Conservation (phyloP, 2,888 invertebrate species). For the Cremastobaeus sp. region DNA sequence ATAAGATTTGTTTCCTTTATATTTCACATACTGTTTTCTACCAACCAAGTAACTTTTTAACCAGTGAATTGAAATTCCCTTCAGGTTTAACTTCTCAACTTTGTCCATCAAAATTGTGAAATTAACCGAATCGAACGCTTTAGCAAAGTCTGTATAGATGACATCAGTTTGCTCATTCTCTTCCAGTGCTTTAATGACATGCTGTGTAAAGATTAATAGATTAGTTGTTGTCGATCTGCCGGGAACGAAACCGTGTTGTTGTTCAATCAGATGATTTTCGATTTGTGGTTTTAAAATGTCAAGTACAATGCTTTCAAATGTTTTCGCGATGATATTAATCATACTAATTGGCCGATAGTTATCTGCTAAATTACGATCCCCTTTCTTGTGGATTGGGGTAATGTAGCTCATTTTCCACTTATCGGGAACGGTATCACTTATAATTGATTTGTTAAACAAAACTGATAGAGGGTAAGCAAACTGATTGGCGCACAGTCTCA, state of each 20-base stretch:
- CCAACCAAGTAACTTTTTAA: background rate
- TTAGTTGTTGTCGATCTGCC: conserved; percentile 10
- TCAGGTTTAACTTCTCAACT: background rate
- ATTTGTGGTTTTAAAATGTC: conserved; percentile 10
- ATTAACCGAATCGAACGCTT: conserved; percentile 18
- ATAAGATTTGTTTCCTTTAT: conserved; percentile 7
- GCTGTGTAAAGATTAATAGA: background rate
- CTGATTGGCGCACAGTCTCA: background rate
- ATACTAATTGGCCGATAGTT: conserved; percentile 38
- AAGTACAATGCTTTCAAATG: conserved; percentile 18
- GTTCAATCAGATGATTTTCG: conserved; percentile 6
- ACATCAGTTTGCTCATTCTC: conserved; percentile 8
- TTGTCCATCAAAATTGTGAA: background rate
- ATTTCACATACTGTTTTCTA: conserved; percentile 2
- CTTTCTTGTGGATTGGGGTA: conserved; percentile 16
- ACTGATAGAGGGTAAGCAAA: conserved; percentile 9
- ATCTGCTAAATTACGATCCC: background rate
- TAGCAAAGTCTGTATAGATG: background rate
- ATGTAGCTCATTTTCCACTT: conserved; percentile 19
- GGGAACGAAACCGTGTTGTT: conserved; percentile 14
- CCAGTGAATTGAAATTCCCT: conserved; percentile 7
- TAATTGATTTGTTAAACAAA: conserved; percentile 5
- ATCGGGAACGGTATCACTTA: background rate
- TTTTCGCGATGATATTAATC: background rate
- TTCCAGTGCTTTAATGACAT: background rate